These are phyloP conservation scores for Mylabris phalerata DNA, from an alignment of 1,140 invertebrate species.

Conservation along the genomic window DNA sequence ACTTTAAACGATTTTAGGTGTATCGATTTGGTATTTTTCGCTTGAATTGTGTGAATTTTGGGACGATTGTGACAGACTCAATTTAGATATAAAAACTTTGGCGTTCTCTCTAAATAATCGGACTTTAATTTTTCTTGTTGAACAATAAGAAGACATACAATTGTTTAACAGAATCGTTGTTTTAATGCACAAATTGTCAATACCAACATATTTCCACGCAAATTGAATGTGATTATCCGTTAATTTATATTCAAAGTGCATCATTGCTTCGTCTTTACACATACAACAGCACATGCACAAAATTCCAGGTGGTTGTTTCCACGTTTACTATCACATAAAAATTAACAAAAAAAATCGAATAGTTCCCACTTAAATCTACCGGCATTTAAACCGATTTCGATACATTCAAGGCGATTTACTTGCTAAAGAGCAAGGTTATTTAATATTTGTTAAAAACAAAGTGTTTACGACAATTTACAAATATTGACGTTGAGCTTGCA, in stretches of 20 bases:
- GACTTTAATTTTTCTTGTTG: too few species aligned
- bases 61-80: too few species aligned
- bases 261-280: slow-evolving; percentile 4
- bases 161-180: slow-evolving; percentile 21
- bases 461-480: too few species aligned
- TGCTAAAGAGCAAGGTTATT: slow-evolving; percentile 4
- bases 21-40: background rate
- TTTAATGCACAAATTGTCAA: slow-evolving; percentile 24
- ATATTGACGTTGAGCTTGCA: background rate
- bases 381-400: background rate
- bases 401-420: slow-evolving; percentile 6
- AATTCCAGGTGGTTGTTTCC: background rate
- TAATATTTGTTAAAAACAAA: background rate
- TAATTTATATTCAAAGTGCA: slow-evolving; percentile 27
- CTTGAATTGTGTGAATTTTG: background rate
- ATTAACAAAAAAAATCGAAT: too few species aligned
- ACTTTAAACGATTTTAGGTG: background rate
- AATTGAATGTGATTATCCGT: slow-evolving; percentile 24
- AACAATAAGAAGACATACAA: too few species aligned
- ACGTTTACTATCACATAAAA: too few species aligned
- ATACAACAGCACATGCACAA: background rate
- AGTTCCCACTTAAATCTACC: too few species aligned
- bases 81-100: too few species aligned
- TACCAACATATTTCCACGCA: slow-evolving; percentile 22
- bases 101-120: too few species aligned